Percentiles rank a stretch among this genome's conserved stretches.
Conservation (phyloP, 2,113 vertebrate genomes). For the Anarrhichthys ocellatus region DNA sequence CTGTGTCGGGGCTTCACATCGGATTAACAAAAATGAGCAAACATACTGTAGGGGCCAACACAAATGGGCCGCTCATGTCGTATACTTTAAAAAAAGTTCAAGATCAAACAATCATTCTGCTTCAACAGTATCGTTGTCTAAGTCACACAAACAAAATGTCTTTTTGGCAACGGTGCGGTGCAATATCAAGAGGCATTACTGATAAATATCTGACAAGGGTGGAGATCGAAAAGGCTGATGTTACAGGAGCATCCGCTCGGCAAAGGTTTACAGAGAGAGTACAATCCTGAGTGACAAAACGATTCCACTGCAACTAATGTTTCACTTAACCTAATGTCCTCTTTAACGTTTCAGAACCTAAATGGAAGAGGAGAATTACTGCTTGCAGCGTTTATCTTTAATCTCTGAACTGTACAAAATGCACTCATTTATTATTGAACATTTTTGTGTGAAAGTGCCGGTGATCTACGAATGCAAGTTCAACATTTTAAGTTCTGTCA, state of each 20-base stretch:
- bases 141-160: not conserved
- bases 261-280: not conserved
- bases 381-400: not conserved
- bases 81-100: not conserved
- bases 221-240: not conserved
- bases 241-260: not conserved
- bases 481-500: not conserved
- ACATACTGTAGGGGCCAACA: conserved; percentile 14
- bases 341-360: not conserved
- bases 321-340: not conserved
- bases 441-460: not conserved
- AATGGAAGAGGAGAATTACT: not conserved
- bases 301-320: not conserved
- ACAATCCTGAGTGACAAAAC: not conserved
- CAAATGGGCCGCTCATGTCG: not conserved
- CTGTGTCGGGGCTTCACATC: conserved; percentile 29
- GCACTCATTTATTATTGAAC: not conserved
- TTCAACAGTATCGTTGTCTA: too few relatives aligned
- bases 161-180: not conserved
- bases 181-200: not conserved
- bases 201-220: not conserved
- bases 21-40: conserved; percentile 44
- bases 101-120: not conserved
- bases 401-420: not conserved
- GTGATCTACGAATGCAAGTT: not conserved